A percentile compares a stretch with the other conserved stretches of the same genome.
Conservation (phyloP, 2,113 vertebrate genomes). For the Alligator sinensis region DNA sequence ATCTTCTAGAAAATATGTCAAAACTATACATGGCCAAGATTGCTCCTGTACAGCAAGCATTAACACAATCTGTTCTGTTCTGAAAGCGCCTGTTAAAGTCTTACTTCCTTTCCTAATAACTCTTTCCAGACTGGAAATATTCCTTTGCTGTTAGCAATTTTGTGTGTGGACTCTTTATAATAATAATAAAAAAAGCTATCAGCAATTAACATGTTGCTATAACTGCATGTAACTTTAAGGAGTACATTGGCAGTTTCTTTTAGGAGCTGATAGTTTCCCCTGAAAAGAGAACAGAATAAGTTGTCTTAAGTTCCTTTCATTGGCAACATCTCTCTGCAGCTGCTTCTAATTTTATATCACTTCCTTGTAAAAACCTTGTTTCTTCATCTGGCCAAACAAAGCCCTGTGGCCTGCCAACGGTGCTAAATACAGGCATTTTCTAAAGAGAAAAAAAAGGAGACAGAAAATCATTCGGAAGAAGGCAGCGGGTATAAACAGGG, state of each 20-base stretch:
- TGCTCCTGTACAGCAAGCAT: accelerated
- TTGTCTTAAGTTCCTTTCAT: accelerated
- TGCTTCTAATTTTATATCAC: not conserved
- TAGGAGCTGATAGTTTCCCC: not conserved
- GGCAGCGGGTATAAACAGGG: not conserved
- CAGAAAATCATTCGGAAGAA: not conserved
- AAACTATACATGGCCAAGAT: not conserved
- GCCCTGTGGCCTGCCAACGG: not conserved
- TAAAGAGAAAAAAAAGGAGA: not conserved
- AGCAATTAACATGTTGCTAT: not conserved
- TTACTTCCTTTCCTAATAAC: not conserved
- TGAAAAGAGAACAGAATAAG: not conserved
- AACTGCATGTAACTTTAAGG: too few species aligned
- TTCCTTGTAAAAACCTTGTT: too few species aligned
- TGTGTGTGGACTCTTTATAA: not conserved
- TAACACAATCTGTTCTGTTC: not conserved
- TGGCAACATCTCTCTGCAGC: not conserved
- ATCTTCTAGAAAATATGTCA: not conserved
- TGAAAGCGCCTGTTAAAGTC: not conserved
- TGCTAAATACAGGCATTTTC: not conserved
- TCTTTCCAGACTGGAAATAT: not conserved
- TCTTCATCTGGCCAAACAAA: not conserved
- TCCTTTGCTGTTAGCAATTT: not conserved
- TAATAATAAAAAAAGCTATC: not conserved
- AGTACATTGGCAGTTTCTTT: not conserved